Percentiles rank a stretch among this genome's conserved stretches.
These are phyloP conservation scores for Lasioglossum villosulum DNA, from an alignment of 2,888 invertebrate genomes.

Conservation along the genomic window DNA sequence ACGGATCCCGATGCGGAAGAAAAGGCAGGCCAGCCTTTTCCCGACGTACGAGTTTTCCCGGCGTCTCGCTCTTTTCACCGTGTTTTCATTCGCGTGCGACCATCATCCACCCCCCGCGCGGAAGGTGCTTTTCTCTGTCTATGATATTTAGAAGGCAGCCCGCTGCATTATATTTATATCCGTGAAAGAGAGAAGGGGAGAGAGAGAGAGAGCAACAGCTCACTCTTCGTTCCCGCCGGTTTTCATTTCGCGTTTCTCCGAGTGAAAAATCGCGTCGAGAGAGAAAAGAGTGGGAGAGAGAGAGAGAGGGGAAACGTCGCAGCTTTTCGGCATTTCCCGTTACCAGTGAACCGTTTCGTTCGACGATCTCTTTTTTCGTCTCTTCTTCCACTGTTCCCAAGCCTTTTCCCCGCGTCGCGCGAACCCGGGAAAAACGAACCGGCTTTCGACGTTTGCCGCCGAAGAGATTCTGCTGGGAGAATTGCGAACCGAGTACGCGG, in stretches of 20 bases:
- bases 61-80: conserved; percentile 21
- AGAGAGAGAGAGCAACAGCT: neutral
- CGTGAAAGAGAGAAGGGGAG: neutral
- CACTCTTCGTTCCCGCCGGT: neutral
- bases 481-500: neutral
- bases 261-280: conserved; percentile 22
- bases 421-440: neutral
- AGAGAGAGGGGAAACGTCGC: neutral
- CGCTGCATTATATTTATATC: conserved; percentile 31
- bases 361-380: conserved; percentile 1
- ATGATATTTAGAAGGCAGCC: conserved; percentile 36
- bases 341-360: conserved; percentile 14
- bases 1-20: conserved; percentile 26
- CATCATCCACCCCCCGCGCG: neutral
- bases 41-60: conserved; percentile 8
- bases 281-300: neutral
- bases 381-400: neutral
- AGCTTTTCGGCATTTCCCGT: conserved; percentile 7
- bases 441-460: conserved; percentile 12
- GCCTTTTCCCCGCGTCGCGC: neutral
- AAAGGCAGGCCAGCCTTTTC: conserved; percentile 21
- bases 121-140: neutral
- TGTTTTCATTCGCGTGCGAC: conserved; percentile 24
- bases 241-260: conserved; percentile 2
- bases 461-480: neutral